Conservation (phyloP, 2,113 vertebrate genomes). For the Megaceryle torquata region DNA sequence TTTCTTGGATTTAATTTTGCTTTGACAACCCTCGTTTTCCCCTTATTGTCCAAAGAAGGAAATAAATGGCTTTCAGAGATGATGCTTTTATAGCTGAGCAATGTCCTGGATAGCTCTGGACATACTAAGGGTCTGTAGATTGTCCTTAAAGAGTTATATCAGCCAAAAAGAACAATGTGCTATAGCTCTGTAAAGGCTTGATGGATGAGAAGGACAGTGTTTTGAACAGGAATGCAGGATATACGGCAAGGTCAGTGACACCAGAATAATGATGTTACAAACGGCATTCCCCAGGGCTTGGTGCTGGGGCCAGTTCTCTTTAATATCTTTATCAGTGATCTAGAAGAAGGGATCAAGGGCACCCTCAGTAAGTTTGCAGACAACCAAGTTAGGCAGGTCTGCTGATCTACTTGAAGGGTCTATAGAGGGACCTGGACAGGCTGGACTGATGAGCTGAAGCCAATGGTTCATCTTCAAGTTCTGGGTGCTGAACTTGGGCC, state of each 20-base stretch:
- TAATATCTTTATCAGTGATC: background rate
- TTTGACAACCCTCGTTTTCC: background rate
- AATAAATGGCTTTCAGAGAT: background rate
- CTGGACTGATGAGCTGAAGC: no score
- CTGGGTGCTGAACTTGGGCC: background rate
- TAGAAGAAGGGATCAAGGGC: background rate
- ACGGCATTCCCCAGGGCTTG: background rate
- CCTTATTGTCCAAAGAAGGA: background rate
- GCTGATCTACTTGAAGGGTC: background rate
- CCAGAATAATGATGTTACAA: background rate
- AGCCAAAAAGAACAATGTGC: background rate
- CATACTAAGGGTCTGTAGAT: background rate
- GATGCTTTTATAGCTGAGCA: background rate
- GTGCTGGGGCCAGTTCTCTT: background rate
- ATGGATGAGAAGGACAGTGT: background rate
- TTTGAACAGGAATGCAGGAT: background rate
- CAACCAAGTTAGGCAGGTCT: background rate
- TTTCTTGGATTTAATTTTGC: background rate
- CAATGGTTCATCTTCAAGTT: background rate
- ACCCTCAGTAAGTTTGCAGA: background rate
- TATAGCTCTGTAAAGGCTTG: background rate
- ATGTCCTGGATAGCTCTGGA: background rate
- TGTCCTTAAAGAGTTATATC: background rate
- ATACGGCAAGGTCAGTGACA: background rate
- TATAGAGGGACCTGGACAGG: background rate